Percentiles rank a stretch among this genome's conserved stretches.
Conservation (phyloP, 1,140 invertebrate species). For the Aphaenogaster ashmeadi region DNA sequence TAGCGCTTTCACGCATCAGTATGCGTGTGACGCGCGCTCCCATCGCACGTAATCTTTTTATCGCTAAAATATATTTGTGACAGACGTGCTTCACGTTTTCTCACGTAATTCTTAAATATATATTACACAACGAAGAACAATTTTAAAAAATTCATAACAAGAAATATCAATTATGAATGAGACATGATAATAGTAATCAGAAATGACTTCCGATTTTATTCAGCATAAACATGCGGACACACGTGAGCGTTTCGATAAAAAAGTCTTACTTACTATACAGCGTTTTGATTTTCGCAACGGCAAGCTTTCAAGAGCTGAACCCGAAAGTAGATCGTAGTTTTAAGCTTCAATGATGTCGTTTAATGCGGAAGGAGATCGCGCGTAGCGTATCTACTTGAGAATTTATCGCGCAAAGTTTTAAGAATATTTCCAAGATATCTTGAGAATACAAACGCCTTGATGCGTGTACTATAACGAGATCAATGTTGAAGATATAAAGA, state of each 20-base stretch:
- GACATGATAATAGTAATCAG: conserved; percentile 18
- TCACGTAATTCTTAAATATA: conserved; percentile 32
- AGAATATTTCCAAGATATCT: conserved; percentile 44
- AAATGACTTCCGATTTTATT: conserved; percentile 33
- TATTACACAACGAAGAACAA: conserved; percentile 33
- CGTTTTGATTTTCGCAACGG: conserved; percentile 57
- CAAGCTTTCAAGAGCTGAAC: conserved; percentile 46
- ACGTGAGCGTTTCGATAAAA: conserved; percentile 52
- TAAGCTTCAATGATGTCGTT: conserved; percentile 23
- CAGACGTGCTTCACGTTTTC: background rate
- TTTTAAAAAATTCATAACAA: conserved; percentile 35
- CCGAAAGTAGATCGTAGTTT: conserved; percentile 30
- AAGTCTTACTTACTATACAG: conserved; percentile 57
- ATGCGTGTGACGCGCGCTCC: background rate
- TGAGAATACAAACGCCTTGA: conserved; percentile 29
- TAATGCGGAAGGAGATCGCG: conserved; percentile 16
- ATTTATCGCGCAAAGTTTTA: conserved; percentile 18
- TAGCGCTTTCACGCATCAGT: background rate
- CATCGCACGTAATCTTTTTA: conserved; percentile 2
- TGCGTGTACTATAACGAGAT: conserved; percentile 30
- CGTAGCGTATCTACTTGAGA: conserved; percentile 17
- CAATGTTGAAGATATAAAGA: conserved; percentile 10
- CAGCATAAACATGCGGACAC: conserved; percentile 30
- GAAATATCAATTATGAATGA: conserved; percentile 37
- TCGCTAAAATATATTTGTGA: conserved; percentile 37